Conservation (phyloP, 2,113 vertebrate genomes). For the Amphiprion percula region DNA sequence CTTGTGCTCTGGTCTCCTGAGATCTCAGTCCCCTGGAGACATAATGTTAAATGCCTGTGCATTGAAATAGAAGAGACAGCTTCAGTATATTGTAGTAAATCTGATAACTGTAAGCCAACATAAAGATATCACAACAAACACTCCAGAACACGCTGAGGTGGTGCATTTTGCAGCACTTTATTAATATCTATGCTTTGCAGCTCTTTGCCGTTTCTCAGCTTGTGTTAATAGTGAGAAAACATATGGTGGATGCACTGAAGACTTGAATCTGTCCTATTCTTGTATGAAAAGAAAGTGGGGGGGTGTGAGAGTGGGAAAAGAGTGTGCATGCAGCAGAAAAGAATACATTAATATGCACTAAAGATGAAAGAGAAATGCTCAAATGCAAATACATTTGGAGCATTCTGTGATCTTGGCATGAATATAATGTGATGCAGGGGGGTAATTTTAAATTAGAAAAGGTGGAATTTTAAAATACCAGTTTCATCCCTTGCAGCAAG, state of each 20-base stretch:
- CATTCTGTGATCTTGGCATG: conserved; percentile 45
- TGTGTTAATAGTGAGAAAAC: conserved; percentile 34
- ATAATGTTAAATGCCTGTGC: conserved; percentile 38
- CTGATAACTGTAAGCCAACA: conserved; percentile 14
- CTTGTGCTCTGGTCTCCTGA: conserved; percentile 54
- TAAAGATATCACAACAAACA: conserved; percentile 26
- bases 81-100: neutral
- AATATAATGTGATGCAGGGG: conserved; percentile 51
- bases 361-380: conserved; percentile 69
- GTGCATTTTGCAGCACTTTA: conserved; percentile 32
- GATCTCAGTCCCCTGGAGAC: conserved; percentile 45
- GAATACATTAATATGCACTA: conserved; percentile 60
- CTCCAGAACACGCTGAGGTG: conserved; percentile 28
- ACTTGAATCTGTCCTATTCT: conserved; percentile 22
- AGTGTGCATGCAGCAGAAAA: conserved; percentile 56
- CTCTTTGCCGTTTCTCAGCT: conserved; percentile 16
- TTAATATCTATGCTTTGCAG: conserved; percentile 37
- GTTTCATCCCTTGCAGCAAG: conserved; percentile 24
- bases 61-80: conserved; percentile 36
- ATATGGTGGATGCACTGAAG: conserved; percentile 36
- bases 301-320: conserved; percentile 37
- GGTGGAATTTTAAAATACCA: conserved; percentile 41
- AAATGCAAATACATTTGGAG: conserved; percentile 61
- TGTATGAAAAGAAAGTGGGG: conserved; percentile 34
- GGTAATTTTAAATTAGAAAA: conserved; percentile 45